phyloP scores from a whole-genome alignment of 2,113 vertebrate species.

The Mellivora capensis region DNA sequence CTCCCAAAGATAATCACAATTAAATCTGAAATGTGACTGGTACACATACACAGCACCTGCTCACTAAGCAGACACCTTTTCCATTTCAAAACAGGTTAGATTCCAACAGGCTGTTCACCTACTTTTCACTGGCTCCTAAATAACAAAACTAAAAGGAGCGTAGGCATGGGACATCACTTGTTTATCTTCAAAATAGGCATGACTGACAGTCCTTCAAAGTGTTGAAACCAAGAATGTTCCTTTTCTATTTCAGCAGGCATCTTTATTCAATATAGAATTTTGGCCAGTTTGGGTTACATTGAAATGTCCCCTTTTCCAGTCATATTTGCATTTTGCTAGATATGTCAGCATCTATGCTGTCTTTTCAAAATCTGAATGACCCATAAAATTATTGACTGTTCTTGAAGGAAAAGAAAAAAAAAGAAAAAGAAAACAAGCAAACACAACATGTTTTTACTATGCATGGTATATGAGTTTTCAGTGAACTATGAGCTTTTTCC shows the following conservation, averaged over 20 bases:
- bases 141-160: not conserved
- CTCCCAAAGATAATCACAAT: not conserved
- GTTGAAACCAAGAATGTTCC: not conserved
- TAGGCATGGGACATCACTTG: not conserved
- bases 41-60: not conserved
- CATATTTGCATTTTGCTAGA: not conserved
- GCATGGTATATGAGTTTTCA: not conserved
- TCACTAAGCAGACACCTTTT: not conserved
- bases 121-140: not conserved
- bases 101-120: not conserved
- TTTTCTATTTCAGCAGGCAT: not conserved
- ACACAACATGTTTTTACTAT: not conserved
- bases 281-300: not conserved
- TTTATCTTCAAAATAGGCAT: not conserved
- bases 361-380: not conserved
- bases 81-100: not conserved
- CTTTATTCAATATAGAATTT: not conserved
- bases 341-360: fast-evolving
- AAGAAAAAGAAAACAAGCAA: not conserved
- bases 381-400: not conserved
- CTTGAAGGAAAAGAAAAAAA: not conserved
- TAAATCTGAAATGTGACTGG: not conserved
- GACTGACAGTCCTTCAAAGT: not conserved
- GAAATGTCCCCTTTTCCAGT: not conserved
- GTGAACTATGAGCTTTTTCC: not conserved